Conservation (phyloP, 1,140 invertebrate genomes). For the Melanaphis sacchari region DNA sequence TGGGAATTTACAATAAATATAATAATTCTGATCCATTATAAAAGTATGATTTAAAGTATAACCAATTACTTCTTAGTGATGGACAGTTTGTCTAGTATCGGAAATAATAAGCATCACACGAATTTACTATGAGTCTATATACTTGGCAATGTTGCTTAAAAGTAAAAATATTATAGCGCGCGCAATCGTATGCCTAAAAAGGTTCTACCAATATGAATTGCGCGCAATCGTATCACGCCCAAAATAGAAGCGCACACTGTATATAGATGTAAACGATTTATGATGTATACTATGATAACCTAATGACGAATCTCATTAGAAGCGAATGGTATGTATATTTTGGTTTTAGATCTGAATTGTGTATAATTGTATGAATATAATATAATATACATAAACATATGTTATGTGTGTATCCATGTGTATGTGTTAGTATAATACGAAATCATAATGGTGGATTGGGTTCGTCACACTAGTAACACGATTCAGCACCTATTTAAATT, state of each 20-base stretch:
- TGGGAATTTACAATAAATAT: too few relatives aligned
- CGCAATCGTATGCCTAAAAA: too few relatives aligned
- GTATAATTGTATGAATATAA: neutral
- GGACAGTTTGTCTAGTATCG: too few relatives aligned
- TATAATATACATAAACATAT: neutral
- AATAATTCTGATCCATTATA: too few relatives aligned
- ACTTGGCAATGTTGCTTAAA: too few relatives aligned
- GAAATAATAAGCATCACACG: too few relatives aligned
- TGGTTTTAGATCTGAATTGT: neutral
- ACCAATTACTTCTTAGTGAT: too few relatives aligned
- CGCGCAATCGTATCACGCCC: too few relatives aligned
- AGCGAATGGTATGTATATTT: neutral
- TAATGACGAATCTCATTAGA: constrained; percentile 15
- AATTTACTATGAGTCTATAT: too few relatives aligned
- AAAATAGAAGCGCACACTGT: neutral
- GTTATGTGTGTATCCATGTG: neutral
- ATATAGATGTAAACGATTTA: neutral
- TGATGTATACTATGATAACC: neutral
- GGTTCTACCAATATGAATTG: too few relatives aligned
- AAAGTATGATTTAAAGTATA: too few relatives aligned
- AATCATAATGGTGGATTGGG: neutral
- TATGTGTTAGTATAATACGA: neutral
- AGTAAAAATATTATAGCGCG: too few relatives aligned
- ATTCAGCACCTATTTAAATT: neutral
- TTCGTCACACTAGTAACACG: neutral